Evolutionary conservation across 2,113 vertebrate genomes (phyloP).

Genomic region (Zapornia atra): DNA sequence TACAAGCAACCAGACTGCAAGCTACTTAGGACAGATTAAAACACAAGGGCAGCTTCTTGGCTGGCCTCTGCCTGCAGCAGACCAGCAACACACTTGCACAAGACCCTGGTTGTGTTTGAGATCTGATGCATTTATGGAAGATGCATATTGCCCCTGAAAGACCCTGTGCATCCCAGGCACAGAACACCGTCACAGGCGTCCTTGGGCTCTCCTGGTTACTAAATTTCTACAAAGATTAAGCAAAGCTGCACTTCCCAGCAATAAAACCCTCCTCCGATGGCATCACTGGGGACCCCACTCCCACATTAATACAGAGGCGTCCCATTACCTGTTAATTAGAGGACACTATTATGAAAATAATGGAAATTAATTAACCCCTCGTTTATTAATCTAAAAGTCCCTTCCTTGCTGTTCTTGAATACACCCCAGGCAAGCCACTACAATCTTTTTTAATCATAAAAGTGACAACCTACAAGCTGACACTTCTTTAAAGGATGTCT

Average conservation of each 20-base stretch:
- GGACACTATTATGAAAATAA: constrained; percentile 23
- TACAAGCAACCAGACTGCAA: neutral
- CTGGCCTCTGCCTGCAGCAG: neutral
- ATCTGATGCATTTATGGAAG: neutral
- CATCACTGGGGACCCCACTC: neutral
- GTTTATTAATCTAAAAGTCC: constrained; percentile 5
- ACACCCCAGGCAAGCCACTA: neutral
- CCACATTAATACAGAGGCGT: neutral
- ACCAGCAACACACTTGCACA: neutral
- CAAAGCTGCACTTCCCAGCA: neutral
- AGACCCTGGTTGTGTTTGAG: neutral
- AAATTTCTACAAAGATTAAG: neutral
- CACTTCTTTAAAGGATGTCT: constrained; percentile 32
- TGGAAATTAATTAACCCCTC: constrained; percentile 54
- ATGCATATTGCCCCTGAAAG: neutral
- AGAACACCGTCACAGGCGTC: neutral
- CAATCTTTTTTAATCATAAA: constrained; percentile 5
- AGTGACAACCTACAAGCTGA: constrained; percentile 3
- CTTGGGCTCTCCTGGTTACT: neutral
- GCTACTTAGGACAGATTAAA: neutral
- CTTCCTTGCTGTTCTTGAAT: neutral
- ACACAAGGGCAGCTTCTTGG: neutral
- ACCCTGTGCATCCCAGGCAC: neutral
- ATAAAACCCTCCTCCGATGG: neutral
- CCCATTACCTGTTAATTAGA: constrained; percentile 37